Base-by-base conservation (phyloP, 1,140 invertebrate genomes). In the Drosophila saltans region DNA sequence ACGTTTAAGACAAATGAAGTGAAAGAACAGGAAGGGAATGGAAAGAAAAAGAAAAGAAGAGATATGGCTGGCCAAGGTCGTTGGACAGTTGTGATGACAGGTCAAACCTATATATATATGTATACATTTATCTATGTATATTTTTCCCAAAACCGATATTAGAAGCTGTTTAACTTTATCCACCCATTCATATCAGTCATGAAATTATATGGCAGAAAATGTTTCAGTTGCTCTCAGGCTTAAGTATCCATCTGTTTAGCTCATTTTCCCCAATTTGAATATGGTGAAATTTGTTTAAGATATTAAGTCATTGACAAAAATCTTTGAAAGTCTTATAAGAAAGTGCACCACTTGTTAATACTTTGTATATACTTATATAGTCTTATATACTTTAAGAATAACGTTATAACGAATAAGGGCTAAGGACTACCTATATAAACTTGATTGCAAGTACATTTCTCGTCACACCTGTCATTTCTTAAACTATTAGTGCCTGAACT, bases 21-120 rank as follows among this genome's bases (percentile, higher is more conserved):
- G 4, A 26, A 52, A 3, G 45, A 21, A 9, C 26, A 79, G 43
- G 28, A 61, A 69, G n/a, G 55, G 56, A 61, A 73, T 33, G n/a
- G 21, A 36, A 39, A 24, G 6, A 1, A 36, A 7, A 36, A 36
- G 3, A 5, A 36, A 36, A 36, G 33, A 36, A 36, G 26, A 64
- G 60, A 59, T 43, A 52, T 43, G 5, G 33, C 40, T 36, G 39
- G 39, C 40, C 71, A 80, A 80, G 77, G 77, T 80, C 71, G 40
- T 24, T 4, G 9, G 52, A 24, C 24, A 9, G 40, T 56, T 33
- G 21, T 52, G 36, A 64, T 60, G 21, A 48, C 57, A 58, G 56
- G 45, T 52, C 45, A 52, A 52, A 52, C 45, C 21, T 52, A 52
- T 52, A 11, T 10, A 24, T 36, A 30, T 0, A 30, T 16, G 0